Evolutionary conservation across 1,140 invertebrate species (phyloP).

Genomic region (Conopomorpha cramerella): DNA sequence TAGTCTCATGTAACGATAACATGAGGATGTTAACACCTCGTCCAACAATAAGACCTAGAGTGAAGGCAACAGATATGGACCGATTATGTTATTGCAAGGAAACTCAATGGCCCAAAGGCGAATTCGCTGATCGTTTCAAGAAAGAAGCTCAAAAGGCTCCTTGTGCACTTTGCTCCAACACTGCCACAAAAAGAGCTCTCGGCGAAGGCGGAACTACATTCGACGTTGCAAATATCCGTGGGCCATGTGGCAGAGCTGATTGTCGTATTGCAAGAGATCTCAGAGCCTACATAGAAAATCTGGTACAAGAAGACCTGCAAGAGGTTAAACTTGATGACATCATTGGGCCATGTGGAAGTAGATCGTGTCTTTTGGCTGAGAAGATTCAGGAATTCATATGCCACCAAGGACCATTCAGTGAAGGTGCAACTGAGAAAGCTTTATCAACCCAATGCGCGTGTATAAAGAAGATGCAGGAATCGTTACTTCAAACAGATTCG

Average conservation of each 20-base stretch:
- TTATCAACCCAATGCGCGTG: constrained; percentile 42
- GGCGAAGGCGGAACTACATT: constrained; percentile 18
- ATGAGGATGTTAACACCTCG: constrained; percentile 51
- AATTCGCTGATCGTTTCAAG: constrained; percentile 30
- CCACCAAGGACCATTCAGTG: constrained; percentile 29
- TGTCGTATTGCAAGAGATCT: constrained; percentile 43
- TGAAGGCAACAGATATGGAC: constrained; percentile 45
- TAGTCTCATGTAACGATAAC: constrained; percentile 50
- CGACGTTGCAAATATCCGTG: constrained; percentile 44
- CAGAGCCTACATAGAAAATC: constrained; percentile 40
- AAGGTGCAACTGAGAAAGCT: constrained; percentile 21
- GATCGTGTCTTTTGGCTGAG: constrained; percentile 32
- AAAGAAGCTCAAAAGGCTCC: constrained; percentile 24
- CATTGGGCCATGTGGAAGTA: constrained; percentile 48
- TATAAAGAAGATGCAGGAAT: constrained; percentile 35
- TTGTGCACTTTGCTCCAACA: constrained; percentile 32
- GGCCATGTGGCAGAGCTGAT: constrained; percentile 42
- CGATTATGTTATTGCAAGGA: constrained; percentile 43
- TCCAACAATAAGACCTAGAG: constrained; percentile 31
- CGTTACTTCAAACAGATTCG: too few species aligned
- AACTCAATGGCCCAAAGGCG: constrained; percentile 30
- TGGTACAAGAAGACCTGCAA: constrained; percentile 38
- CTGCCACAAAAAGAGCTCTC: constrained; percentile 16
- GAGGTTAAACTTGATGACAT: constrained; percentile 35
- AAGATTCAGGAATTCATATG: constrained; percentile 37